These are phyloP conservation scores for Stylophora pistillata DNA, from an alignment of 64 coral and sea anemone genomes.

Conservation along the genomic window DNA sequence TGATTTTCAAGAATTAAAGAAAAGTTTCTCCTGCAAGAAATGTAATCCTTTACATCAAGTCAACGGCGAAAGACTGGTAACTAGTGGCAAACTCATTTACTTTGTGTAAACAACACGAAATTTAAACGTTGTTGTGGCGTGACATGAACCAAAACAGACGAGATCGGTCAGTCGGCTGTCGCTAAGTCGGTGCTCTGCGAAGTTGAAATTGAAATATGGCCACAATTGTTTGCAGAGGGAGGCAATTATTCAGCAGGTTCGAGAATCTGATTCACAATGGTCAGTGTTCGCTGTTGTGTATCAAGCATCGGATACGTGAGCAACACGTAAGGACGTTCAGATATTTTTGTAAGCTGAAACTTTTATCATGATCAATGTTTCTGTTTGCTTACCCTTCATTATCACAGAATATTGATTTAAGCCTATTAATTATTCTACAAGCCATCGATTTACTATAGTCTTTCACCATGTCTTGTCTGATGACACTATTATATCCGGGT, in stretches of 20 bases:
- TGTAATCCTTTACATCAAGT: background rate
- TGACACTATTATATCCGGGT: too few species aligned
- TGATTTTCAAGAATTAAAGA: background rate
- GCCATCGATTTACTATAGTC: too few species aligned
- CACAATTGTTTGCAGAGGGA: background rate
- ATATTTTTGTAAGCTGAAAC: background rate
- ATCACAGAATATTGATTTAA: too few species aligned
- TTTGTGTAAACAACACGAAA: constrained; percentile 6
- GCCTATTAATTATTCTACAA: too few species aligned
- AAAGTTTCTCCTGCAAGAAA: background rate
- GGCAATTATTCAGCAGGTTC: background rate
- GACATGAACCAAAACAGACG: background rate
- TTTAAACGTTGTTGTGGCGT: background rate
- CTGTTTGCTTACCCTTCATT: background rate
- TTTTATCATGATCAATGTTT: background rate
- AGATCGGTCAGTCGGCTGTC: background rate
- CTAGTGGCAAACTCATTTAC: background rate
- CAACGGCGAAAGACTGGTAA: background rate
- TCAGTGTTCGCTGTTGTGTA: background rate
- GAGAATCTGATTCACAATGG: background rate
- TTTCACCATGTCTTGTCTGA: too few species aligned
- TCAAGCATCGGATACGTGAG: background rate
- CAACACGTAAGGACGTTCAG: background rate
- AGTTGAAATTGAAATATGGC: background rate
- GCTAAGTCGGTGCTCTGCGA: too few species aligned